Conservation (phyloP, 2,797 vertebrate genomes). For the Hylomyscus alleni region DNA sequence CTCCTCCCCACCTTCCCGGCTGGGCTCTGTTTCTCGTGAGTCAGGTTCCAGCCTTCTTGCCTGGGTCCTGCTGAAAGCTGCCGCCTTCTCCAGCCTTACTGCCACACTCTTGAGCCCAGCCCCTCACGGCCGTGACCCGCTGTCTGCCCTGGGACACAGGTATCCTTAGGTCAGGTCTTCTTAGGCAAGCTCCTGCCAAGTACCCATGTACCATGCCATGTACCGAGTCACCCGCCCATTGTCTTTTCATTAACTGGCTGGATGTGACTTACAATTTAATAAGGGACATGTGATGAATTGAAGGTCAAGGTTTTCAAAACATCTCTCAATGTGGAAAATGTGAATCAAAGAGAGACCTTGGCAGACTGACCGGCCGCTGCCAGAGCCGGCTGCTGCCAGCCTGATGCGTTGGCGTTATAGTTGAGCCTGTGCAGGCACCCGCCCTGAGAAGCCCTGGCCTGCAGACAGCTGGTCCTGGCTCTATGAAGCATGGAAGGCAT, state of each 20-base stretch:
- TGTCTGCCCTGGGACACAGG: neutral
- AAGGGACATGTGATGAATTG: constrained; percentile 65
- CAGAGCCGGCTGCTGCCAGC: neutral
- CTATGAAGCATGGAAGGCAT: neutral
- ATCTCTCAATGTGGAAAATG: constrained; percentile 67
- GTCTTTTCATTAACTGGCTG: constrained; percentile 56
- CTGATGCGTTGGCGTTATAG: neutral
- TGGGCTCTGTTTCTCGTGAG: neutral
- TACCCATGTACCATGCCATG: neutral
- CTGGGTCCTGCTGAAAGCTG: neutral
- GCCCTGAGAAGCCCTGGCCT: neutral
- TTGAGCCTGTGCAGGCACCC: neutral
- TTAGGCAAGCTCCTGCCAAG: neutral
- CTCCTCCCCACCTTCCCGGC: neutral
- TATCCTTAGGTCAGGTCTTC: neutral
- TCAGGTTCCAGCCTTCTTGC: neutral
- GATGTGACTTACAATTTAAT: constrained; percentile 66
- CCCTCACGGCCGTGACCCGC: neutral
- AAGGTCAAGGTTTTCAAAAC: constrained; percentile 77
- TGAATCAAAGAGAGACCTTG: constrained; percentile 72
- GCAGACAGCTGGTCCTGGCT: neutral
- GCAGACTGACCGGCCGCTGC: neutral
- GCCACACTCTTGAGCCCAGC: neutral
- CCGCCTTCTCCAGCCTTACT: neutral
- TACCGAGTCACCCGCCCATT: neutral